Evolutionary conservation across 2,888 invertebrate genomes (phyloP).

Genomic region (Aphidoletes aphidimyza): DNA sequence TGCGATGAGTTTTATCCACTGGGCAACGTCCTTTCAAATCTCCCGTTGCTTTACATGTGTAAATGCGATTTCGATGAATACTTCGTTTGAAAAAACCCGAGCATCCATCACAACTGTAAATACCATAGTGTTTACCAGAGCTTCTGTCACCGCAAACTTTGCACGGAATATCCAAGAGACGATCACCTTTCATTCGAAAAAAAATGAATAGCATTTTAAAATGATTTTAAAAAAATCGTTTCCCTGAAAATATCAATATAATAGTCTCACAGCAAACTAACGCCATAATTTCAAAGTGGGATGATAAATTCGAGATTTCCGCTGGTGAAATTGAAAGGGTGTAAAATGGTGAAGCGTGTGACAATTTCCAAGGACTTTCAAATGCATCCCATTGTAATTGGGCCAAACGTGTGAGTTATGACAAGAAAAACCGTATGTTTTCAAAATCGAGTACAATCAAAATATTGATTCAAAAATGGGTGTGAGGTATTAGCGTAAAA

Average conservation of each 20-base stretch:
- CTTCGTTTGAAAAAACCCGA: constrained; percentile 97
- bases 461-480: constrained; percentile 16
- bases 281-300: too few relatives aligned
- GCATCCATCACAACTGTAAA: constrained; percentile 98
- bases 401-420: background rate
- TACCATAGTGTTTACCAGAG: constrained; percentile 99
- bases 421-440: constrained; percentile 30
- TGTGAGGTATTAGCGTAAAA: constrained; percentile 32
- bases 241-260: background rate
- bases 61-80: constrained; percentile 94
- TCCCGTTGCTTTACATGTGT: constrained; percentile 96
- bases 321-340: too few relatives aligned
- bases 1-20: constrained; percentile 95
- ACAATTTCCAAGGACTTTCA: background rate
- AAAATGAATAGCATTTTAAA: constrained; percentile 9
- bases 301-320: too few relatives aligned
- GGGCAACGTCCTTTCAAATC: constrained; percentile 93
- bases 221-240: background rate
- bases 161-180: constrained; percentile 97
- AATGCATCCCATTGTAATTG: background rate
- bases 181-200: constrained; percentile 76
- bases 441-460: background rate
- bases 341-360: background rate
- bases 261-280: background rate
- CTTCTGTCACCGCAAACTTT: constrained; percentile 99